Percentiles rank a stretch among this genome's conserved stretches.
Conservation (phyloP, 2,113 vertebrate genomes). For the Pseudorhombus dupliciocellatus region DNA sequence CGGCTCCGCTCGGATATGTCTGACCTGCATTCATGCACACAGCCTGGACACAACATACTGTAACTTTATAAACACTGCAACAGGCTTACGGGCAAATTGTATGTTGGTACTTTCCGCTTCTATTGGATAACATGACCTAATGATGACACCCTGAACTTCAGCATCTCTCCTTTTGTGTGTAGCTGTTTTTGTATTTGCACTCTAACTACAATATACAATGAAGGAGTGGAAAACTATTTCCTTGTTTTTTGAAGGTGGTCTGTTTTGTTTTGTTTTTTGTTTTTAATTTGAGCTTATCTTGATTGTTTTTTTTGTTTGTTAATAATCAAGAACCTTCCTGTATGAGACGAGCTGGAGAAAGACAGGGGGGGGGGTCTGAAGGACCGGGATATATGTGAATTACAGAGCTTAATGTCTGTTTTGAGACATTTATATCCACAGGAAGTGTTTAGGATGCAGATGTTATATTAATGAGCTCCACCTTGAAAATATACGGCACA, state of each 20-base stretch:
- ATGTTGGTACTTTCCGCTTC: constrained; percentile 16
- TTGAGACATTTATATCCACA: background rate
- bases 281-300: too few species aligned
- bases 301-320: too few species aligned
- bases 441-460: background rate
- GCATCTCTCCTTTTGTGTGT: background rate
- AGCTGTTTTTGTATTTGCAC: background rate
- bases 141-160: background rate
- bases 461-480: background rate
- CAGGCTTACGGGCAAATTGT: constrained; percentile 12
- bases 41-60: constrained; percentile 15
- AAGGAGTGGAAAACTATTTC: background rate
- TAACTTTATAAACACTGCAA: constrained; percentile 11
- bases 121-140: background rate
- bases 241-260: too few species aligned
- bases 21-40: constrained; percentile 30
- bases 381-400: background rate
- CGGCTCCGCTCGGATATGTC: constrained; percentile 14
- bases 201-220: background rate
- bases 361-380: too few species aligned
- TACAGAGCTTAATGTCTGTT: background rate
- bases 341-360: too few species aligned
- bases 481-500: background rate
- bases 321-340: too few species aligned
- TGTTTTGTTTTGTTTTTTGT: too few species aligned